Conservation (phyloP, 2,113 vertebrate species). For the Platysteira castanea region DNA sequence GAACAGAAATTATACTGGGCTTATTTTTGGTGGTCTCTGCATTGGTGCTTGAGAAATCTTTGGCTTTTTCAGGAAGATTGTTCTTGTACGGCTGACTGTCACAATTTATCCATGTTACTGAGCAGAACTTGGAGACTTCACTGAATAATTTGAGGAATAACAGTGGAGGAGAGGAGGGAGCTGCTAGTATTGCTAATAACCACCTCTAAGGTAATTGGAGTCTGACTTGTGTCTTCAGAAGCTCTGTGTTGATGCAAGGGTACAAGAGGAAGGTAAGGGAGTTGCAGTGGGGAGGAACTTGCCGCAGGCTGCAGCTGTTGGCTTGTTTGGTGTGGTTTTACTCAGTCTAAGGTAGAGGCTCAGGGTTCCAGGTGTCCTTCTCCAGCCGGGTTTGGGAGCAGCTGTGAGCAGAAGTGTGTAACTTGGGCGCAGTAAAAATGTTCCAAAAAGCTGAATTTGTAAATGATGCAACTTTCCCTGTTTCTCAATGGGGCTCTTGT, state of each 20-base stretch:
- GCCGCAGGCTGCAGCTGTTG: neutral
- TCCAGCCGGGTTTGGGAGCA: constrained; percentile 26
- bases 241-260: neutral
- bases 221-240: neutral
- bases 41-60: neutral
- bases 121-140: neutral
- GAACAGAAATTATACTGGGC: neutral
- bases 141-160: neutral
- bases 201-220: neutral
- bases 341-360: neutral
- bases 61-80: neutral
- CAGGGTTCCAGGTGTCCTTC: constrained; percentile 42
- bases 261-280: neutral
- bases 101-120: neutral
- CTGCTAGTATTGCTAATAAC: neutral
- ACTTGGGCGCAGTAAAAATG: neutral
- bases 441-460: constrained; percentile 48
- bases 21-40: neutral
- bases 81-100: neutral
- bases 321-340: neutral
- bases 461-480: constrained; percentile 48
- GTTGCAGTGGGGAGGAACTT: neutral
- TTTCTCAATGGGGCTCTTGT: constrained; percentile 66
- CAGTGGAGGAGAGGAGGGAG: neutral
- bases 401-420: constrained; percentile 36